Conservation (phyloP, 2,113 vertebrate species). For the Penelope pileata region DNA sequence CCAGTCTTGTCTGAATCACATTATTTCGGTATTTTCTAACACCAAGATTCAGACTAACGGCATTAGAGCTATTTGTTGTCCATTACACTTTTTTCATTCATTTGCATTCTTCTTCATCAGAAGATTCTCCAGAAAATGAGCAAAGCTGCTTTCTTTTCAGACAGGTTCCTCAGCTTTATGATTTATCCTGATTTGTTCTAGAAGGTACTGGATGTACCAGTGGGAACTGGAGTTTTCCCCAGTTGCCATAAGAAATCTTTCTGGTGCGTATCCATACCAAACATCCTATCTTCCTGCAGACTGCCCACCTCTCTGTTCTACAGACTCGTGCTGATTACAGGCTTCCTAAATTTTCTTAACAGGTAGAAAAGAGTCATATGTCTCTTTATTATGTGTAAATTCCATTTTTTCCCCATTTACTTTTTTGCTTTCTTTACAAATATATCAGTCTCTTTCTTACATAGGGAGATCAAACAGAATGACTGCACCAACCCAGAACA, state of each 20-base stretch:
- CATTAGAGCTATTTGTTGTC: neutral
- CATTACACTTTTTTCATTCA: neutral
- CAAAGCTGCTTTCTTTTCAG: neutral
- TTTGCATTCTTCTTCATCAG: neutral
- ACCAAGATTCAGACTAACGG: neutral
- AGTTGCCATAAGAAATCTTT: neutral
- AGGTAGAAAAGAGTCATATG: neutral
- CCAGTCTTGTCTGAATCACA: neutral
- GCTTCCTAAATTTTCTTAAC: neutral
- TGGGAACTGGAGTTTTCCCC: neutral
- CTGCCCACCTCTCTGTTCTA: fast-evolving
- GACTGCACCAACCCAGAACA: neutral
- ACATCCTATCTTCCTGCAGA: neutral
- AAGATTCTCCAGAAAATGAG: neutral
- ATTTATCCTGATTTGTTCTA: neutral
- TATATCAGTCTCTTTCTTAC: neutral
- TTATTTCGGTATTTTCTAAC: neutral
- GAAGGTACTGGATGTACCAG: neutral
- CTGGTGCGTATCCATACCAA: neutral
- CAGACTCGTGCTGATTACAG: neutral
- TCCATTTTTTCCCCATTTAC: neutral
- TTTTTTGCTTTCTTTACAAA: neutral
- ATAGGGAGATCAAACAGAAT: neutral
- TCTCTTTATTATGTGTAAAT: neutral
- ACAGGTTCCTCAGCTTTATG: neutral